phyloP scores from a whole-genome alignment of 2,888 invertebrate genomes.

The Crepidodera aurea region DNA sequence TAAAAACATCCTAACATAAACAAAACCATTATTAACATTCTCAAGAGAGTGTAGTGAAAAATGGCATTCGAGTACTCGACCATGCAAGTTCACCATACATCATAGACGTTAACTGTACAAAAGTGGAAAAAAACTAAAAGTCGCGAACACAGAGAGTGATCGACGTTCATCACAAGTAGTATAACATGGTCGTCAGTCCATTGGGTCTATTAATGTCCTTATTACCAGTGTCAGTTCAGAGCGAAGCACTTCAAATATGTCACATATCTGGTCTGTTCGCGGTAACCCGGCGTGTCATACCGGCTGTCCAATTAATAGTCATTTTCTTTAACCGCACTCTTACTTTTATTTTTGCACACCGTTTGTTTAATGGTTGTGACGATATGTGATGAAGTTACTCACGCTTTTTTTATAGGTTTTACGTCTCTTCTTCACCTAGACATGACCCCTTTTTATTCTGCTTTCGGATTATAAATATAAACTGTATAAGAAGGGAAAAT shows the following conservation, averaged over 20 bases:
- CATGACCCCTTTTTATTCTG: too few relatives aligned
- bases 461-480: too few relatives aligned
- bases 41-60: too few relatives aligned
- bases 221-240: conserved; percentile 52
- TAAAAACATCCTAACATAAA: too few relatives aligned
- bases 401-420: conserved; percentile 39
- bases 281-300: conserved; percentile 57
- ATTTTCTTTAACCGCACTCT: conserved; percentile 49
- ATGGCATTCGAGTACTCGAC: too few relatives aligned
- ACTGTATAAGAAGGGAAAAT: too few relatives aligned
- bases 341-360: conserved; percentile 45
- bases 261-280: conserved; percentile 56
- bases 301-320: conserved; percentile 54
- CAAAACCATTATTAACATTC: too few relatives aligned
- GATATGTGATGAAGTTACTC: conserved; percentile 32
- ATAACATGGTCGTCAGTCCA: conserved; percentile 38
- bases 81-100: not conserved
- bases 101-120: not conserved
- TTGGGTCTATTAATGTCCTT: conserved; percentile 54
- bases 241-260: conserved; percentile 56
- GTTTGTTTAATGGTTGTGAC: conserved; percentile 42
- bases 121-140: not conserved
- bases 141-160: conserved; percentile 10
- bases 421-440: too few relatives aligned
- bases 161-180: conserved; percentile 23